phyloP scores from a whole-genome alignment of 2,888 invertebrate genomes.

The Cephus pulcher region DNA sequence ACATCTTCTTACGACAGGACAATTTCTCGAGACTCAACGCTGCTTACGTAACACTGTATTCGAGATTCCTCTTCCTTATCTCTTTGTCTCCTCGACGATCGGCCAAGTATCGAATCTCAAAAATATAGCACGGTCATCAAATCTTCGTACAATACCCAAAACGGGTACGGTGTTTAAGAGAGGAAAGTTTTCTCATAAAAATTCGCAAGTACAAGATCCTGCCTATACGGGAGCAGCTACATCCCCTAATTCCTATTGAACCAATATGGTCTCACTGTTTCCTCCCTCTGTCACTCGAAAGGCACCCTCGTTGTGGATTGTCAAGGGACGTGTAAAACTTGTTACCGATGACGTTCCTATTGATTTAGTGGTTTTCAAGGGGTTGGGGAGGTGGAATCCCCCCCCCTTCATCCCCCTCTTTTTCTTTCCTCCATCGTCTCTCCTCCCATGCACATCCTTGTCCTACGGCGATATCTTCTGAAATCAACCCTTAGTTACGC shows the following conservation, averaged over 20 bases:
- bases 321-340: slow-evolving; percentile 41
- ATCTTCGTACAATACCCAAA: too few species aligned
- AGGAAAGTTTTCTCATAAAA: too few species aligned
- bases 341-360: slow-evolving; percentile 56
- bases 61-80: too few species aligned
- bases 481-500: too few species aligned
- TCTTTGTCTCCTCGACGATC: too few species aligned
- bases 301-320: slow-evolving; percentile 29
- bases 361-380: slow-evolving; percentile 54
- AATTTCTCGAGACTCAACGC: too few species aligned
- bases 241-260: slow-evolving; percentile 26
- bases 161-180: too few species aligned
- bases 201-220: too few species aligned
- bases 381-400: slow-evolving; percentile 32
- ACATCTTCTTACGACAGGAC: too few species aligned
- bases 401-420: slow-evolving; percentile 20
- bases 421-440: slow-evolving; percentile 27
- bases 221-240: neutral
- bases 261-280: slow-evolving; percentile 28
- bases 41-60: too few species aligned
- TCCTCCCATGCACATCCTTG: slow-evolving; percentile 6
- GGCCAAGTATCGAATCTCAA: too few species aligned
- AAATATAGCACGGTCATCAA: too few species aligned
- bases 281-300: slow-evolving; percentile 13
- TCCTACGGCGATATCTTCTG: neutral